Conservation (phyloP, 2,113 vertebrate species). For the Erythrolamprus reginae region DNA sequence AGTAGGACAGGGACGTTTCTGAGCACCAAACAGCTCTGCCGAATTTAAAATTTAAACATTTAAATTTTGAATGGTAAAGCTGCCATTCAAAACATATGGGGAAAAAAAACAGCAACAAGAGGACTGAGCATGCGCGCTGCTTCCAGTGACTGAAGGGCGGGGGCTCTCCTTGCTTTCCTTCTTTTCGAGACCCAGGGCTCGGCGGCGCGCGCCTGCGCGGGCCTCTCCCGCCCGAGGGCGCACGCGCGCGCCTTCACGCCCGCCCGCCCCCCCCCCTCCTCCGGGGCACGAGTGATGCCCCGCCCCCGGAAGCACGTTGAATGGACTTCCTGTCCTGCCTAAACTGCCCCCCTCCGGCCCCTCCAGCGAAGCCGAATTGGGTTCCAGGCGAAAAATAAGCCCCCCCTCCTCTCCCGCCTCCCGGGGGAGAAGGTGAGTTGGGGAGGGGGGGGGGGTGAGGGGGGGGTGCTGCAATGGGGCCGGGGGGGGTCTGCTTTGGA, state of each 20-base stretch:
- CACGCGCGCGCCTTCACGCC: neutral
- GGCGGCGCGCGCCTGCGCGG: no score
- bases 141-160: neutral
- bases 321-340: neutral
- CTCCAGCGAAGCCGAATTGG: neutral
- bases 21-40: no score
- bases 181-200: neutral
- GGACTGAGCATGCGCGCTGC: neutral
- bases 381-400: neutral
- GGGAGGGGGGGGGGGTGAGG: rapidly evolving
- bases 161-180: neutral
- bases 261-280: no score
- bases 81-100: neutral
- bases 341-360: neutral
- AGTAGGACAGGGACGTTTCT: no score
- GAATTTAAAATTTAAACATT: neutral
- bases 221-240: neutral
- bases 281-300: no score
- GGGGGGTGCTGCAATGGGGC: no score
- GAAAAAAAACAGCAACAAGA: neutral
- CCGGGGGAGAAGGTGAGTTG: neutral
- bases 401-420: no score
- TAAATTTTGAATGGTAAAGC: neutral
- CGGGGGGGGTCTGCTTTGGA: neutral
- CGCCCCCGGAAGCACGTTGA: conserved; percentile 6